These are phyloP conservation scores for Semaprochilodus insignis DNA, from an alignment of 2,797 vertebrate species.

Conservation along the genomic window DNA sequence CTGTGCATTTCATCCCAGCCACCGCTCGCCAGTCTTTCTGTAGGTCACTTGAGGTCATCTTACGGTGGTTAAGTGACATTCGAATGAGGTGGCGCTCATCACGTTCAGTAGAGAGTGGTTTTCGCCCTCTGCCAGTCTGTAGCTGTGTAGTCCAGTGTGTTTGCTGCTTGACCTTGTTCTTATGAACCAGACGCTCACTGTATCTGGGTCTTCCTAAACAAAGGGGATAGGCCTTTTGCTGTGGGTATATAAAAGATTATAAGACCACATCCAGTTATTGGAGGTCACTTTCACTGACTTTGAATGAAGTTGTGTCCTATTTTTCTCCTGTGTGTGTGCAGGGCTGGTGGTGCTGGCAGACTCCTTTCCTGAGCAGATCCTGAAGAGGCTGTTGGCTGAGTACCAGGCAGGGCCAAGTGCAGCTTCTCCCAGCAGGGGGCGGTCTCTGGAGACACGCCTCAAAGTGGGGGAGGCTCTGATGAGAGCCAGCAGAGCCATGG, in stretches of 20 bases:
- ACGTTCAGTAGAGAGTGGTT: too few species aligned
- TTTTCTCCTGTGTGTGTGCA: conserved; percentile 58
- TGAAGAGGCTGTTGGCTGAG: conserved; percentile 81
- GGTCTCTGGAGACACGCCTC: conserved; percentile 82
- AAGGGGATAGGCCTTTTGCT: background rate
- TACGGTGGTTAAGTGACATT: too few species aligned
- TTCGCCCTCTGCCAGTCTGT: too few species aligned
- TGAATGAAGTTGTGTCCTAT: background rate
- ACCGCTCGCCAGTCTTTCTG: too few species aligned
- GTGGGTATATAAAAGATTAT: background rate
- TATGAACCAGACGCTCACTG: too few species aligned
- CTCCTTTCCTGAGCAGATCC: conserved; percentile 82
- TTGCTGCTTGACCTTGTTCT: too few species aligned
- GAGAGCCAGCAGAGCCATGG: conserved; percentile 86
- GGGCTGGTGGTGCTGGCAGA: conserved; percentile 86
- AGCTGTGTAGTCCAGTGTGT: too few species aligned
- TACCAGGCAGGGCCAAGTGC: conserved; percentile 69
- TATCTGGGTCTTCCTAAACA: background rate
- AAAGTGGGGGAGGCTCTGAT: conserved; percentile 94
- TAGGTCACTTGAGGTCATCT: too few species aligned
- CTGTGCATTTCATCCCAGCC: too few species aligned
- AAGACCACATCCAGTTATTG: background rate
- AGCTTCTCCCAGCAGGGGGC: conserved; percentile 58
- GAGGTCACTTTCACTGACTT: background rate
- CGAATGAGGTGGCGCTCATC: too few species aligned